A percentile compares a stretch with the other conserved stretches of the same genome.
phyloP scores from a whole-genome alignment of 2,113 vertebrate genomes.

The Gobio gobio region DNA sequence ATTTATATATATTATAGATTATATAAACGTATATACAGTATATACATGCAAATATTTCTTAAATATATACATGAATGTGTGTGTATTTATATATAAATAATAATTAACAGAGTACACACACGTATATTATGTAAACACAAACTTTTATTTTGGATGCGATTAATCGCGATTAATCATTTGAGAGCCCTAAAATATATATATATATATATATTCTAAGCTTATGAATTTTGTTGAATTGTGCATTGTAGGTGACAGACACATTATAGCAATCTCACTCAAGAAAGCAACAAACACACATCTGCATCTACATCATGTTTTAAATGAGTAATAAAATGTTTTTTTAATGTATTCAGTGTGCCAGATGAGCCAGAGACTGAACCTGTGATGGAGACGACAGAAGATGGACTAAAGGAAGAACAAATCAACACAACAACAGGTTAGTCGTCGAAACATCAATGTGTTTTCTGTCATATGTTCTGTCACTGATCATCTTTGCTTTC shows the following conservation, averaged over 20 bases:
- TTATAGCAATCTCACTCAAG: neutral
- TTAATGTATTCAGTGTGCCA: conserved; percentile 41
- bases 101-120: no score
- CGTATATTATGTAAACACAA: no score
- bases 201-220: no score
- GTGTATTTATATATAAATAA: no score
- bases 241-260: neutral
- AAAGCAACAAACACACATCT: no score
- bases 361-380: conserved; percentile 31
- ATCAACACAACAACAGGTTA: conserved; percentile 41
- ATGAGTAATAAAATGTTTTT: neutral
- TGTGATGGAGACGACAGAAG: conserved; percentile 3
- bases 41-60: no score
- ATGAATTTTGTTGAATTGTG: neutral
- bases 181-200: no score
- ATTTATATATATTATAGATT: no score
- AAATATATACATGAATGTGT: no score
- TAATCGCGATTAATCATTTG: no score
- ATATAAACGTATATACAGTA: no score
- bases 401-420: conserved; percentile 11
- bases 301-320: neutral
- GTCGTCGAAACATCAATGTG: neutral
- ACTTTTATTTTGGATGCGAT: no score
- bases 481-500: neutral
- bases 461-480: neutral